Conservation (phyloP, 2,113 vertebrate genomes). For the Australoheros scitulus region DNA sequence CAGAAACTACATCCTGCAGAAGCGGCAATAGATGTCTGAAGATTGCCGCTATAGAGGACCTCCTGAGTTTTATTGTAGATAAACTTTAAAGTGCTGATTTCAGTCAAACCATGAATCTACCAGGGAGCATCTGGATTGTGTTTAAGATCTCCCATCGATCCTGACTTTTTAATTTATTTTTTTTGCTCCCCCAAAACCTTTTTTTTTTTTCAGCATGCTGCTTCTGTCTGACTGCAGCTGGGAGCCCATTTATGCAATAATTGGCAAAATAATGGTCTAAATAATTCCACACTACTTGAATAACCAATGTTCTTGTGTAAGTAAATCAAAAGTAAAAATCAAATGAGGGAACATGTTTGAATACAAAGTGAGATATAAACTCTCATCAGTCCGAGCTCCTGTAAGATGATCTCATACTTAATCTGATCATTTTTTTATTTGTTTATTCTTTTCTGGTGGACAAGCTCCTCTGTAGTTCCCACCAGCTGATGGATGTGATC, state of each 20-base stretch:
- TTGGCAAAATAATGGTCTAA: not conserved
- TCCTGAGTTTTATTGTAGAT: not conserved
- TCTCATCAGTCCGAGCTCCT: not conserved
- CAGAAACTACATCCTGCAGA: no score
- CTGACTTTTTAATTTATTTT: not conserved
- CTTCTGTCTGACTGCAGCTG: not conserved
- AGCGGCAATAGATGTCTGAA: no score
- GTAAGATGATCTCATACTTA: not conserved
- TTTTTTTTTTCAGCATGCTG: not conserved
- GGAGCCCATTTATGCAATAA: not conserved
- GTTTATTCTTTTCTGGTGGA: not conserved
- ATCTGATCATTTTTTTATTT: constrained; percentile 1
- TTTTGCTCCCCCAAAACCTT: not conserved
- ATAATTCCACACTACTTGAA: not conserved
- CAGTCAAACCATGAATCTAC: not conserved
- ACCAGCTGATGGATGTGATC: not conserved
- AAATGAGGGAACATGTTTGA: not conserved
- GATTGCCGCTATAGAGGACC: no score
- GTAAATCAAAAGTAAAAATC: not conserved
- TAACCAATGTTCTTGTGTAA: not conserved
- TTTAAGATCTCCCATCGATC: not conserved
- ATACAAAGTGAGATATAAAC: not conserved
- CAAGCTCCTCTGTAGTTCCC: constrained; percentile 1
- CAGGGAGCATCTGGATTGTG: not conserved
- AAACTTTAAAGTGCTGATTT: not conserved